phyloP scores from a whole-genome alignment of 2,888 invertebrate genomes.

The Boloria euphrosyne region DNA sequence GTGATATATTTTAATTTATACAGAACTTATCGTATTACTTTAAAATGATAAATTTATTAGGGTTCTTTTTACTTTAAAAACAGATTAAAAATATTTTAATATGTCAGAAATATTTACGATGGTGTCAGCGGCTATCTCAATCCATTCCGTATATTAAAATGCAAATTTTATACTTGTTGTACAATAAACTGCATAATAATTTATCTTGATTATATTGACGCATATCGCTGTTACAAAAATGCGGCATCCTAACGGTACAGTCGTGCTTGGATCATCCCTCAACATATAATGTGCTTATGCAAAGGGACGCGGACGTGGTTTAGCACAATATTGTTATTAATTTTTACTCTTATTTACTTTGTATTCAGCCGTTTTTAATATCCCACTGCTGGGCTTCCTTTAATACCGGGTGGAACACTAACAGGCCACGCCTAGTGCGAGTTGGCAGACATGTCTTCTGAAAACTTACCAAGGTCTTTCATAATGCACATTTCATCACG shows the following conservation, averaged over 20 bases:
- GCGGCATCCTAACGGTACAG: constrained; percentile 36
- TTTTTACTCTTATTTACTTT: no score
- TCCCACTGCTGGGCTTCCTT: no score
- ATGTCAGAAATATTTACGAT: neutral
- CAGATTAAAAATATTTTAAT: neutral
- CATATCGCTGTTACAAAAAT: constrained; percentile 34
- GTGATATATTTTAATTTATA: neutral
- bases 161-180: constrained; percentile 12
- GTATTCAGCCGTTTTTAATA: no score
- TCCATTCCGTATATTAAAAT: constrained; percentile 8
- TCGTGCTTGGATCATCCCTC: constrained; percentile 41
- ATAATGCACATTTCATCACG: no score
- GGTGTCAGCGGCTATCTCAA: constrained; percentile 11
- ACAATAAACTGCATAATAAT: constrained; percentile 9
- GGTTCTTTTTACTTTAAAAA: neutral
- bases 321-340: no score
- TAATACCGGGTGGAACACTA: no score
- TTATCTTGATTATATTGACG: constrained; percentile 33
- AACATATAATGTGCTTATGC: constrained; percentile 6
- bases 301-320: neutral
- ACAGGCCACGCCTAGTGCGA: no score
- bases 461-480: no score
- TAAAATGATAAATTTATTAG: neutral
- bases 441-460: no score
- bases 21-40: neutral